phyloP scores from a whole-genome alignment of 1,140 invertebrate genomes.

The Mylabris phalerata region DNA sequence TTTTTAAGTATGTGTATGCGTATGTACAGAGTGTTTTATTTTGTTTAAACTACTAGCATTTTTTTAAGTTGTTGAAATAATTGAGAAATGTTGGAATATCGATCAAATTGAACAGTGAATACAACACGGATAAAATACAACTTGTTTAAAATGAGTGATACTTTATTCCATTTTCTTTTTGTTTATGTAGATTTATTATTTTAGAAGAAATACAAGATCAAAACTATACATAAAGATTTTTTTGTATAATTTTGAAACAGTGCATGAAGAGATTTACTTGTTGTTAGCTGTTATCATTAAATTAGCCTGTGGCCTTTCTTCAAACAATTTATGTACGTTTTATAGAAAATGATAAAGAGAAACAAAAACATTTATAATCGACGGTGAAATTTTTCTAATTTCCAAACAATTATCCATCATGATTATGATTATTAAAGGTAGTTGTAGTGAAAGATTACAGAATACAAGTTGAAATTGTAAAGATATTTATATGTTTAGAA shows the following conservation, averaged over 20 bases:
- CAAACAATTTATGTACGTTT: conserved; percentile 7
- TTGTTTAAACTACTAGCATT: not conserved
- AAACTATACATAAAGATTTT: too few species aligned
- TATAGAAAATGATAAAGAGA: too few species aligned
- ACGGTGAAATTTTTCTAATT: too few species aligned
- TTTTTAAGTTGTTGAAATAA: too few species aligned
- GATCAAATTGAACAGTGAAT: too few species aligned
- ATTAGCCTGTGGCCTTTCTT: conserved; percentile 22
- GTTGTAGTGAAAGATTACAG: too few species aligned
- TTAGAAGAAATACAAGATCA: too few species aligned
- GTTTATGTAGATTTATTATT: conserved; percentile 5
- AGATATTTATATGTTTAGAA: conserved; percentile 14
- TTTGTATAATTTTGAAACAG: not conserved
- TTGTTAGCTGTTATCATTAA: conserved; percentile 16
- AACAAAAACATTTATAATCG: too few species aligned
- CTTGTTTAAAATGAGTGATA: too few species aligned
- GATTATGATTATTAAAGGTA: too few species aligned
- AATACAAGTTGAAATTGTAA: conserved; percentile 10
- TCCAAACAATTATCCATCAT: too few species aligned
- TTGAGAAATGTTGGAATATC: too few species aligned
- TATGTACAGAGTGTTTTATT: not conserved
- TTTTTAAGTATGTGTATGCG: not conserved
- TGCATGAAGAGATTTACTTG: conserved; percentile 17
- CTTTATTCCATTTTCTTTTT: not conserved
- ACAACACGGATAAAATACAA: not conserved